These are phyloP conservation scores for Tillus elongatus DNA, from an alignment of 2,888 invertebrate genomes.

Conservation along the genomic window DNA sequence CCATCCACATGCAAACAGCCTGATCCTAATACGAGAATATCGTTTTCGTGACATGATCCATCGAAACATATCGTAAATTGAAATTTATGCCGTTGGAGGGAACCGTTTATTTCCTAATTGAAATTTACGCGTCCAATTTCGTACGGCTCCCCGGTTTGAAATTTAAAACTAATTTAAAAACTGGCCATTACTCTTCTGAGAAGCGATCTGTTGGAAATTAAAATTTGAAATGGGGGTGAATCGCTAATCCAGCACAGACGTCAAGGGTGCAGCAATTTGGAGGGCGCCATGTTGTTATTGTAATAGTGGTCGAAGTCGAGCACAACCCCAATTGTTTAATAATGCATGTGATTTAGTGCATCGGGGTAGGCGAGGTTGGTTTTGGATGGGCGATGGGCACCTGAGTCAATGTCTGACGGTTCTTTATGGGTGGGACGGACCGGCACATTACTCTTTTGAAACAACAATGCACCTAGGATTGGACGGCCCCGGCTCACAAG, in stretches of 20 bases:
- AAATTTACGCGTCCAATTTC: constrained; percentile 31
- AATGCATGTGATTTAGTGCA: constrained; percentile 37
- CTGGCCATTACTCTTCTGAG: constrained; percentile 20
- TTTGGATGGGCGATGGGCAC: constrained; percentile 26
- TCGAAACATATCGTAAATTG: constrained; percentile 1
- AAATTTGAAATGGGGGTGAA: constrained; percentile 30
- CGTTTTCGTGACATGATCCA: no score
- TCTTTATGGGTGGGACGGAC: constrained; percentile 32
- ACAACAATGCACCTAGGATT: constrained; percentile 34
- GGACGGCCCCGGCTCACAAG: constrained; percentile 21
- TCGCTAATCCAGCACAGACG: constrained; percentile 22
- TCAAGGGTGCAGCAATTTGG: constrained; percentile 22
- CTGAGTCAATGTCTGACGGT: constrained; percentile 29
- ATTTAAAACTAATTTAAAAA: constrained; percentile 35
- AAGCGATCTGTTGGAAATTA: constrained; percentile 28
- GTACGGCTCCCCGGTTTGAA: constrained; percentile 23
- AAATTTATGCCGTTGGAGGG: neutral
- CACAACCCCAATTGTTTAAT: constrained; percentile 36
- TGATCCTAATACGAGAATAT: no score
- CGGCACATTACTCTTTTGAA: constrained; percentile 32
- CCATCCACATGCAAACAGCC: no score
- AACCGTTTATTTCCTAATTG: constrained; percentile 23
- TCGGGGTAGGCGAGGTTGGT: constrained; percentile 30
- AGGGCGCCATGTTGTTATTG: constrained; percentile 37
- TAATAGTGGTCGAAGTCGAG: constrained; percentile 28